phyloP scores from a whole-genome alignment of 2,113 vertebrate species.

The Spheniscus mendiculus region DNA sequence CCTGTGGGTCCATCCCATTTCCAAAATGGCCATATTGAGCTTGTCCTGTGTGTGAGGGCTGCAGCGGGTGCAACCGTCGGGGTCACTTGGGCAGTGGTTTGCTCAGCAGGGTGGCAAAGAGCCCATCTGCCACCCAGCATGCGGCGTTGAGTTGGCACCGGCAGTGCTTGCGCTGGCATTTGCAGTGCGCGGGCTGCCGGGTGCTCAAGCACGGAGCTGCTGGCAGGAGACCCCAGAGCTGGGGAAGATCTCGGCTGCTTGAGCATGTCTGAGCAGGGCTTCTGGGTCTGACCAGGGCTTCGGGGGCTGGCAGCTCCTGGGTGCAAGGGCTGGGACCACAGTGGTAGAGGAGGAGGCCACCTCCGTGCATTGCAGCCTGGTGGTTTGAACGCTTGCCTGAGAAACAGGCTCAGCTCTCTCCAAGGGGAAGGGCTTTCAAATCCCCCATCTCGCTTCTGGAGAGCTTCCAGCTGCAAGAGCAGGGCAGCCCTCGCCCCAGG shows the following conservation, averaged over 20 bases:
- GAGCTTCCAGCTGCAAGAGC: neutral
- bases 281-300: neutral
- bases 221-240: neutral
- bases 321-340: neutral
- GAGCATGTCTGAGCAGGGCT: neutral
- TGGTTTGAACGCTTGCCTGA: neutral
- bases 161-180: neutral
- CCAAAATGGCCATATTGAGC: neutral
- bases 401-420: neutral
- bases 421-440: neutral
- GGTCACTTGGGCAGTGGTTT: neutral
- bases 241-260: neutral
- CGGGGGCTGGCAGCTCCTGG: neutral
- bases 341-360: neutral
- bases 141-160: rapidly evolving
- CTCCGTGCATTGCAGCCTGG: neutral
- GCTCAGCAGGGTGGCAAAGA: neutral
- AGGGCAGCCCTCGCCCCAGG: neutral
- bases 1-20: neutral
- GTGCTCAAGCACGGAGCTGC: neutral
- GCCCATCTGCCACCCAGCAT: neutral
- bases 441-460: neutral
- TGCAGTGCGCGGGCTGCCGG: rapidly evolving
- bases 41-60: neutral
- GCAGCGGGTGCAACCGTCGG: rapidly evolving